phyloP scores from a whole-genome alignment of 2,888 invertebrate genomes.

The Drosophila rellima region DNA sequence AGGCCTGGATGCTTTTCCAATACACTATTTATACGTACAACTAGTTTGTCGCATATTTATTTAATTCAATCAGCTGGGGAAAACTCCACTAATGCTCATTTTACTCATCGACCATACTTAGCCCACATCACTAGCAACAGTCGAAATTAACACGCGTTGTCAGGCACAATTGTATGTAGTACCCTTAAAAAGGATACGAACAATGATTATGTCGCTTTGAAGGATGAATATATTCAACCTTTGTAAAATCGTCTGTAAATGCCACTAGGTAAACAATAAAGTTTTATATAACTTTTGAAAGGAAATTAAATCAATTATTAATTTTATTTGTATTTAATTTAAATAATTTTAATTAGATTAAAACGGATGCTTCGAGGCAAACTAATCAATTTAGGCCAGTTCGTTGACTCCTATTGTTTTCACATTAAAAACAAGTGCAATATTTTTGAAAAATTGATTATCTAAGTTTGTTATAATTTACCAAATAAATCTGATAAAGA shows the following conservation, averaged over 20 bases:
- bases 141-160: neutral
- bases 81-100: neutral
- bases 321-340: too few relatives aligned
- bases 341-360: too few relatives aligned
- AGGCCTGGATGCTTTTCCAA: neutral
- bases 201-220: too few relatives aligned
- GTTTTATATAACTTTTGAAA: neutral
- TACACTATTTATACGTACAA: slow-evolving; percentile 1
- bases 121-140: neutral
- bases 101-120: neutral
- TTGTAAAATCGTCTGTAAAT: neutral
- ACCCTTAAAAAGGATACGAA: neutral
- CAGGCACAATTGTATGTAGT: neutral
- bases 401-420: too few relatives aligned
- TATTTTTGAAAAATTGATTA: too few relatives aligned
- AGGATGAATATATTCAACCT: neutral
- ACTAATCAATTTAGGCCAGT: too few relatives aligned
- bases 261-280: neutral
- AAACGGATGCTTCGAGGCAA: too few relatives aligned
- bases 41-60: slow-evolving; percentile 7
- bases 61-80: slow-evolving; percentile 2
- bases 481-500: too few relatives aligned
- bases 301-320: neutral
- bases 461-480: too few relatives aligned
- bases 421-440: too few relatives aligned